Conservation (phyloP, 2,888 invertebrate species). For the Agrochola litura region DNA sequence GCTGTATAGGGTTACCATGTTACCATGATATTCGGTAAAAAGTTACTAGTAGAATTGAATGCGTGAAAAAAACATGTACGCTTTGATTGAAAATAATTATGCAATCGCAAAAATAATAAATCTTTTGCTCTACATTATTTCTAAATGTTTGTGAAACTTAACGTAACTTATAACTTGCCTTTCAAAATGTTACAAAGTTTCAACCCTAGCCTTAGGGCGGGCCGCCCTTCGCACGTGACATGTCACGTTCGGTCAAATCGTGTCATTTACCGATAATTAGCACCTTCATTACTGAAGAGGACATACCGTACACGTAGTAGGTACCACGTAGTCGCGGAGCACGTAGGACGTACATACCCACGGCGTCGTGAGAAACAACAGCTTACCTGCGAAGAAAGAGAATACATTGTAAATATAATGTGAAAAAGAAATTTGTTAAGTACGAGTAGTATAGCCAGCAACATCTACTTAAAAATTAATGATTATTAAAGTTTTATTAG, state of each 20-base stretch:
- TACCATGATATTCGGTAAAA: not conserved
- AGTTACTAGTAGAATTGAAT: not conserved
- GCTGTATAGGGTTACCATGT: constrained; percentile 2
- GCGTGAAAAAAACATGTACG: not conserved
- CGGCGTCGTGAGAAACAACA: constrained; percentile 35
- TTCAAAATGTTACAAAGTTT: not conserved
- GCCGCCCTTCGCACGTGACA: constrained; percentile 17
- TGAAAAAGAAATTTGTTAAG: constrained; percentile 7
- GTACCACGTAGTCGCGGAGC: not conserved
- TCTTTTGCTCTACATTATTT: not conserved
- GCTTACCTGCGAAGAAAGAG: constrained; percentile 51
- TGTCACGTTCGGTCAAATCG: constrained; percentile 7
- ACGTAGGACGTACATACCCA: not conserved
- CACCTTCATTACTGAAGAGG: not conserved
- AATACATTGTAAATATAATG: constrained; percentile 14
- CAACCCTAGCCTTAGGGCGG: constrained; percentile 5
- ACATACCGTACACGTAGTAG: constrained; percentile 31
- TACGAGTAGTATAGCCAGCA: constrained; percentile 1
- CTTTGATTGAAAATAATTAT: not conserved
- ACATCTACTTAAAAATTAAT: constrained; percentile 14
- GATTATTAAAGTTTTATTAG: constrained; percentile 1
- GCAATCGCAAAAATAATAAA: constrained; percentile 1
- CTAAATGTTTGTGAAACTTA: not conserved
- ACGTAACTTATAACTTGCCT: constrained; percentile 1
- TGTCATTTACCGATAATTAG: constrained; percentile 25